Evolutionary conservation across 2,888 invertebrate genomes (phyloP).

Genomic region (Xanthostigma xanthostigma): DNA sequence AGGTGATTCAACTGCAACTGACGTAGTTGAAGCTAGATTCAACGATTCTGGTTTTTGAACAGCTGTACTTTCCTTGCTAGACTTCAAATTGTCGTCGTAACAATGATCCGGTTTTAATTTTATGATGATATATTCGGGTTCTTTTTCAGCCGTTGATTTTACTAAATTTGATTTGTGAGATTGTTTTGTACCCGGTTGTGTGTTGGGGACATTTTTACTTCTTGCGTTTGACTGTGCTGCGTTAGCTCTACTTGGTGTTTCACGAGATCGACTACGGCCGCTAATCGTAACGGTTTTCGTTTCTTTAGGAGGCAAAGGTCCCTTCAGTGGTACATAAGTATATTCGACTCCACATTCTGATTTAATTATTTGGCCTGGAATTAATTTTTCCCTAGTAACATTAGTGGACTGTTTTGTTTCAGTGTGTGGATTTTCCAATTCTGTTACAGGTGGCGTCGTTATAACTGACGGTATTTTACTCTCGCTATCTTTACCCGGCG

Average conservation of each 20-base stretch:
- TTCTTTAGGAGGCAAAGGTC: constrained; percentile 25
- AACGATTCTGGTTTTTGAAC: constrained; percentile 44
- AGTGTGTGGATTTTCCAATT: constrained; percentile 9
- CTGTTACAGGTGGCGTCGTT: constrained; percentile 12
- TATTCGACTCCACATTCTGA: constrained; percentile 28
- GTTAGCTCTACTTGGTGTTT: not conserved
- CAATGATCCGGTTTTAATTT: constrained; percentile 60
- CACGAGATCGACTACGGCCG: not conserved
- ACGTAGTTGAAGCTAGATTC: constrained; percentile 27
- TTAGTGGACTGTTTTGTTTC: constrained; percentile 2
- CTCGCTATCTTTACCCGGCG: constrained; percentile 3
- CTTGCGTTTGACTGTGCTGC: constrained; percentile 6
- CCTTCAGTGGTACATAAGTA: constrained; percentile 32
- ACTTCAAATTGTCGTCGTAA: constrained; percentile 41
- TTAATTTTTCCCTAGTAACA: constrained; percentile 3
- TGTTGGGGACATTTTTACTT: constrained; percentile 1
- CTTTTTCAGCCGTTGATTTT: constrained; percentile 12
- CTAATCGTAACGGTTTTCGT: not conserved
- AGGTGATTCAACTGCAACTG: too few species aligned
- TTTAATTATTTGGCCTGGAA: constrained; percentile 19
- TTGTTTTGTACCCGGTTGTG: constrained; percentile 12
- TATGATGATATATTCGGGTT: constrained; percentile 45
- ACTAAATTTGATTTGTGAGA: constrained; percentile 8
- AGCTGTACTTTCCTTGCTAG: constrained; percentile 24
- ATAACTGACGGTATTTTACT: constrained; percentile 7